Percentiles rank a stretch among this genome's conserved stretches.
Evolutionary conservation across 2,797 vertebrate genomes (phyloP).

Genomic region (Iguana delicatissima): DNA sequence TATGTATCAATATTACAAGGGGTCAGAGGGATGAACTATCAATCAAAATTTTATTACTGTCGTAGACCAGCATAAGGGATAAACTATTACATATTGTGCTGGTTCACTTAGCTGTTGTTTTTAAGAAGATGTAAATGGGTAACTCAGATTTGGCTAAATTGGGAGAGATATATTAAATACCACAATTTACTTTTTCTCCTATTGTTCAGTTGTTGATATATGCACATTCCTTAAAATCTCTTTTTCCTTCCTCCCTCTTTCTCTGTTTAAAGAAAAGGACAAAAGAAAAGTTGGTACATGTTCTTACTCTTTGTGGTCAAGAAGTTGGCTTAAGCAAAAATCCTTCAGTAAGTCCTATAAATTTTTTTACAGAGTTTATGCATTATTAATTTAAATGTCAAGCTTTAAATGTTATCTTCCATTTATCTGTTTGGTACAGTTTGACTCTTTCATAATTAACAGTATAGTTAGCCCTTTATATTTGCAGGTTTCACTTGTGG

Average conservation of each 20-base stretch:
- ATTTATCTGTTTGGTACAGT: slow-evolving; percentile 35
- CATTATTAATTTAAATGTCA: background rate
- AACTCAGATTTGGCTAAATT: background rate
- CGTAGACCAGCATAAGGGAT: no score
- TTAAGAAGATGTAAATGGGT: background rate
- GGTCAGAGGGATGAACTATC: background rate
- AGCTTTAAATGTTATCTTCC: slow-evolving; percentile 19
- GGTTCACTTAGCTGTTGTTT: background rate
- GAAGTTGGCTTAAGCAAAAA: slow-evolving; percentile 98
- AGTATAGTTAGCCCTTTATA: background rate
- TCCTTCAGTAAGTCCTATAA: slow-evolving; percentile 89
- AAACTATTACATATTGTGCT: background rate
- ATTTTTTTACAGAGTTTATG: background rate
- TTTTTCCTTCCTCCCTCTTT: slow-evolving; percentile 51
- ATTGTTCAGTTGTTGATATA: background rate
- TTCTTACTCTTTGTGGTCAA: slow-evolving; percentile 96
- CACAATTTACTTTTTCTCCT: background rate
- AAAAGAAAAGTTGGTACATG: slow-evolving; percentile 96
- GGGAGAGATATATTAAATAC: background rate
- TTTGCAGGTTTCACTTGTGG: no score
- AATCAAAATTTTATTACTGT: no score
- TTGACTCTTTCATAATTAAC: background rate
- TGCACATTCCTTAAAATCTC: slow-evolving; percentile 14
- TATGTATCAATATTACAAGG: background rate
- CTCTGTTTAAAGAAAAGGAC: slow-evolving; percentile 90